Evolutionary conservation across 2,797 vertebrate genomes (phyloP).

Genomic region (Rhodeus uyekii): DNA sequence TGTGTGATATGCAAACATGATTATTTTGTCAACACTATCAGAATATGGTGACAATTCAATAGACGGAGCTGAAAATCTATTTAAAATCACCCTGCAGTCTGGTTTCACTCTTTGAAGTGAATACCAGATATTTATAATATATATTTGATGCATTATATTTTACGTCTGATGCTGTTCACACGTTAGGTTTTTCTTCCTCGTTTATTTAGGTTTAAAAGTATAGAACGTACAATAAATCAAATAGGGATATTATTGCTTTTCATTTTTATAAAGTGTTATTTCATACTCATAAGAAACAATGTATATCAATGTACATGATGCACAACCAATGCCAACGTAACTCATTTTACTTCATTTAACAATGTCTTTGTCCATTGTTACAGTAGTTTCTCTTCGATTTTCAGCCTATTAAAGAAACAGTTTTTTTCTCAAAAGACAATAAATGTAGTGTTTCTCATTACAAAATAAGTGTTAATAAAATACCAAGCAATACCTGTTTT

Average conservation of each 20-base stretch:
- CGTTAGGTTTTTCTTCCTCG: background rate
- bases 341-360: conserved; percentile 7
- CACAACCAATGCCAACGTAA: background rate
- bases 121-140: background rate
- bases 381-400: background rate
- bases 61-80: no score
- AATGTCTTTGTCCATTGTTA: background rate
- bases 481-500: background rate
- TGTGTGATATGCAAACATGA: background rate
- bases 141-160: background rate
- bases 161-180: background rate
- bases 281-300: background rate
- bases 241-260: background rate
- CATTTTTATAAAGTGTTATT: background rate
- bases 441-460: background rate
- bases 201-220: background rate
- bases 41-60: background rate
- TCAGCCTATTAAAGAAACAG: conserved; percentile 7
- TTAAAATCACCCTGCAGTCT: background rate
- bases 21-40: background rate
- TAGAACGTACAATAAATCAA: background rate
- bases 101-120: background rate
- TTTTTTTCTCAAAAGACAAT: background rate
- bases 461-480: background rate
- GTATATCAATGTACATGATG: background rate